Percentiles rank a stretch among this genome's conserved stretches.
Conservation (phyloP, 2,113 vertebrate species). For the Propithecus coquereli region DNA sequence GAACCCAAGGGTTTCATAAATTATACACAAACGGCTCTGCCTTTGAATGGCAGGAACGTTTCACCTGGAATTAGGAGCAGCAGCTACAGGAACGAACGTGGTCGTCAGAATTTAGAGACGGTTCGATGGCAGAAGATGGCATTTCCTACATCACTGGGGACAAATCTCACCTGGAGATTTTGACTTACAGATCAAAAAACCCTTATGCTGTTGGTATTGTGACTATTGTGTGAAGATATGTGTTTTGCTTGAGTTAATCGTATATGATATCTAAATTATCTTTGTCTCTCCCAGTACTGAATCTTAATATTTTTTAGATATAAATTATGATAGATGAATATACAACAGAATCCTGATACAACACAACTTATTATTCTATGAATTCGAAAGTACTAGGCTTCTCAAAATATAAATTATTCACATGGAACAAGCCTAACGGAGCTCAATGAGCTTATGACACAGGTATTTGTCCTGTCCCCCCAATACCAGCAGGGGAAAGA, state of each 20-base stretch:
- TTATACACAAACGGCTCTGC: conserved; percentile 54
- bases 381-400: conserved; percentile 2
- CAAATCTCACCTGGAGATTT: conserved; percentile 17
- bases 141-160: neutral
- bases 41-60: conserved; percentile 51
- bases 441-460: neutral
- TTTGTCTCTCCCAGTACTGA: neutral
- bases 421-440: neutral
- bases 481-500: neutral
- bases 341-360: neutral
- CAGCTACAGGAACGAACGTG: neutral
- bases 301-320: conserved; percentile 19
- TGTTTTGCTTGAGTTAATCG: neutral
- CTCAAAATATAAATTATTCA: neutral
- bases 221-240: neutral
- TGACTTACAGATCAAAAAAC: neutral
- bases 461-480: neutral
- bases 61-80: conserved; percentile 40
- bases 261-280: neutral
- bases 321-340: neutral
- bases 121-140: neutral
- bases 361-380: neutral
- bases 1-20: conserved; percentile 59
- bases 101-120: neutral
- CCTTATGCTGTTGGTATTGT: neutral